Percentiles rank a stretch among this genome's conserved stretches.
Conservation (phyloP, 2,113 vertebrate genomes). For the Ursus arctos region DNA sequence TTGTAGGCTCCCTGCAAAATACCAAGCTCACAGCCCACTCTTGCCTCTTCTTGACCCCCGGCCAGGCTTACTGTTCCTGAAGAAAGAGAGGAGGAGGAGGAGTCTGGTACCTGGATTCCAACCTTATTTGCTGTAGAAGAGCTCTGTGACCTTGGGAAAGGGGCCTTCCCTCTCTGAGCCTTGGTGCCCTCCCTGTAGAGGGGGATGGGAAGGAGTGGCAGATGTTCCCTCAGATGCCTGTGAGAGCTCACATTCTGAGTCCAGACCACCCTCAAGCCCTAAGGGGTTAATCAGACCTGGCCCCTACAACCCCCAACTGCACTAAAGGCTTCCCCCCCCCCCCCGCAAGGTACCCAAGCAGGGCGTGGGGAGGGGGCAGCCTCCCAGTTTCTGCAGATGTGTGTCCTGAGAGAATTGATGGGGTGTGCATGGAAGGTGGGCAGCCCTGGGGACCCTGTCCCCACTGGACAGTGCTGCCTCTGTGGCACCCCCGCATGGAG, state of each 20-base stretch:
- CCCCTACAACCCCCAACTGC: not conserved
- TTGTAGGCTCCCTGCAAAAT: not conserved
- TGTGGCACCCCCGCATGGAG: slow-evolving; percentile 83
- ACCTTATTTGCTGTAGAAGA: not conserved
- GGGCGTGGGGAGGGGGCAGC: not conserved
- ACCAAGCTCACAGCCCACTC: not conserved
- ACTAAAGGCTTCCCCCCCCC: not conserved
- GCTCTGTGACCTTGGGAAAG: not conserved
- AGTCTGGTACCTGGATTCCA: not conserved
- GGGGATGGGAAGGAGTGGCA: not conserved
- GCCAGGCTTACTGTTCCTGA: not conserved
- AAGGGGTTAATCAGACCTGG: not conserved
- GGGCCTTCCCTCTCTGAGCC: not conserved
- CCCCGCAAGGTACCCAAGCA: not conserved
- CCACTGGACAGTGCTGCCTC: slow-evolving; percentile 85
- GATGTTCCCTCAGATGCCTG: not conserved
- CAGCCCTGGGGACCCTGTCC: slow-evolving; percentile 72
- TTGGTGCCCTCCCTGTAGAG: not conserved
- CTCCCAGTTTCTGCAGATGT: slow-evolving; percentile 51
- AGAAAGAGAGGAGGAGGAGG: not conserved
- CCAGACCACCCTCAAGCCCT: not conserved
- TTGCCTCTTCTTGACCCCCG: not conserved
- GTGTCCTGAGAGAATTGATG: slow-evolving; percentile 83
- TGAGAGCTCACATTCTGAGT: not conserved
- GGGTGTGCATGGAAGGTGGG: not conserved